Evolutionary conservation across 2,888 invertebrate genomes (phyloP), one percentile per base, ranked within the genome.

Genomic region (Rhagonycha fulva): DNA sequence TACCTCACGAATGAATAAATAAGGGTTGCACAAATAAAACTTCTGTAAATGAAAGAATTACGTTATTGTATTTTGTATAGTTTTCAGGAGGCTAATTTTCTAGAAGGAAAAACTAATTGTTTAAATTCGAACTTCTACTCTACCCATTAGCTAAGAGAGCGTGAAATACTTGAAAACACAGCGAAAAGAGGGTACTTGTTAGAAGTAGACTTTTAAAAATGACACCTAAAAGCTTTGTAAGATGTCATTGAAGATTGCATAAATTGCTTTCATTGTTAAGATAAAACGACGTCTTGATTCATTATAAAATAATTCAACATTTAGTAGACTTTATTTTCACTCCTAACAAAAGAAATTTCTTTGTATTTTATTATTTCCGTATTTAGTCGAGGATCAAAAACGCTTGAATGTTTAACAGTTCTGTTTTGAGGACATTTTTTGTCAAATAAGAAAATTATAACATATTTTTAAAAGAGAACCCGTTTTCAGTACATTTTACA

Each of bases 231-330:
- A 24, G 26, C 23, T 61, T 24, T 70, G 70, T 61, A 63, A 14
- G 63, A 63, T 63, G 71, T 19, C 71, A 23, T 12, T 47, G 12
- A 23, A 63, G 63, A 71, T 63, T 71, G 70, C 63, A 63, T 30
- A 60, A 71, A 71, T 71, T 71, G 63, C n/a, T n/a, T 62, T 71
- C 62, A 63, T 63, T 63, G 71, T 71, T 63, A 71, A 32, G 62
- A 71, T 19, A 71, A 63, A 70, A 70, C 9, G 70, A 19, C 62
- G 12, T 14, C 28, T 26, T 62, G 28, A 62, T 70, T 70, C 70
- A 23, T 24, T 62, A 60, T n/a, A 70, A 47, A 47, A 47, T 47
- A 47, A 47, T 47, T n/a, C 47, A 47, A n/a, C 47, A 47, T 47
- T 47, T 47, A 47, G n/a, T 47, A 1, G n/a, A 47, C 47, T 47